A percentile compares a stretch with the other conserved stretches of the same genome.
These are phyloP conservation scores for Rattus norvegicus DNA, from an alignment of 2,113 vertebrate species.

Conservation along the genomic window DNA sequence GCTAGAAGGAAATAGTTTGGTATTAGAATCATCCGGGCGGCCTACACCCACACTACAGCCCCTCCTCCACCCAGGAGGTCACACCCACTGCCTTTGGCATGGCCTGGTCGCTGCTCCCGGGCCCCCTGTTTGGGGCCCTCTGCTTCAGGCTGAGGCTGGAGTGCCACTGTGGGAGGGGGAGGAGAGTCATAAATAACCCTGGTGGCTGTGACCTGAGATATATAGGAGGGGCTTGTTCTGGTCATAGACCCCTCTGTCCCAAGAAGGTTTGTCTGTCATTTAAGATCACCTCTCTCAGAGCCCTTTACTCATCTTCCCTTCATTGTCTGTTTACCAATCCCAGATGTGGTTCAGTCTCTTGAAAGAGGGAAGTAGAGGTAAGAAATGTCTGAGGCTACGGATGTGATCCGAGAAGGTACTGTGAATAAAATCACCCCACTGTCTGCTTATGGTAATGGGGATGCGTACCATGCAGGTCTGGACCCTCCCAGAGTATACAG, in stretches of 20 bases:
- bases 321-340: constrained; percentile 15
- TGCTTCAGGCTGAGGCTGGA: constrained; percentile 36
- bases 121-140: constrained; percentile 69
- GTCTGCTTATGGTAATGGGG: no score
- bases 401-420: neutral
- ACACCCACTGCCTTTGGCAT: neutral
- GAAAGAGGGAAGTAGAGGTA: neutral
- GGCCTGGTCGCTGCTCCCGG: constrained; percentile 61
- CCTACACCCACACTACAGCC: neutral
- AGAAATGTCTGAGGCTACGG: neutral
- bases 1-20: neutral
- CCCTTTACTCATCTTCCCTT: constrained; percentile 52
- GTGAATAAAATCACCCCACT: neutral
- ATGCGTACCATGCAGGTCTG: neutral
- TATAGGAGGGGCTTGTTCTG: constrained; percentile 57
- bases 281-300: neutral
- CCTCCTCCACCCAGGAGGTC: neutral
- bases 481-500: neutral
- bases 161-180: constrained; percentile 46
- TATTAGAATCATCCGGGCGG: neutral
- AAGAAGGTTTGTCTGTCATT: neutral
- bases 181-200: constrained; percentile 79
- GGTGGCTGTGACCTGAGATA: constrained; percentile 70
- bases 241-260: constrained; percentile 46
- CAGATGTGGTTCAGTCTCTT: constrained; percentile 19